Evolutionary conservation across 2,113 vertebrate genomes (phyloP).

Genomic region (Uria aalge): DNA sequence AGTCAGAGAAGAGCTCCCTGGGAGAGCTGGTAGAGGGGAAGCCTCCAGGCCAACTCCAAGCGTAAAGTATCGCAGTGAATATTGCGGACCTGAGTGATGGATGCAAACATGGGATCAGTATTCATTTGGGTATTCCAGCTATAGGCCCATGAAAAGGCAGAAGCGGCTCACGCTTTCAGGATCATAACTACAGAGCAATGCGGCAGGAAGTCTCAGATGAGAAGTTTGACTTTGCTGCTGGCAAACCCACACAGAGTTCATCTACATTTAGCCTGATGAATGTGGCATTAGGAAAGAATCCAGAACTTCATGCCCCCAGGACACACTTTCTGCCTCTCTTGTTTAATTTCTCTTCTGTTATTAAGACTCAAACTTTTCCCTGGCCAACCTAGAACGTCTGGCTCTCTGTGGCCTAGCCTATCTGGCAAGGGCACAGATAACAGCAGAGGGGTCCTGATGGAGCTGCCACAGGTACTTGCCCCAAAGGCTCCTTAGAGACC

Average conservation of each 20-base stretch:
- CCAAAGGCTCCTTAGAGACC: not conserved
- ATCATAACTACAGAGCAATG: not conserved
- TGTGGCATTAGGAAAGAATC: slow-evolving; percentile 18
- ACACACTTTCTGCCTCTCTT: not conserved
- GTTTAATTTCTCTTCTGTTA: not conserved
- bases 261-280: not conserved
- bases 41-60: not conserved
- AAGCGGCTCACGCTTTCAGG: not conserved
- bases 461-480: not conserved
- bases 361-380: not conserved
- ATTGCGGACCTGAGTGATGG: not conserved
- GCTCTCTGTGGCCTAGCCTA: not conserved
- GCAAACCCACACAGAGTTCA: not conserved
- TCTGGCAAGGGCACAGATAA: not conserved
- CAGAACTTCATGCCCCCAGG: not conserved
- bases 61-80: not conserved
- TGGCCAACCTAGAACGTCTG: not conserved
- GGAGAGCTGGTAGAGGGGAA: not conserved
- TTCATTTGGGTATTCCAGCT: not conserved
- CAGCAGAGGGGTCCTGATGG: not conserved
- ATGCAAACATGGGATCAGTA: not conserved
- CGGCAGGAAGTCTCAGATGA: not conserved
- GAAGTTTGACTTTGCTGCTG: not conserved
- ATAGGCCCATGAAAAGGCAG: not conserved
- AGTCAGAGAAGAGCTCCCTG: not conserved